Percentiles rank a stretch among this genome's conserved stretches.
Evolutionary conservation across 2,113 vertebrate genomes (phyloP).

Genomic region (Siniperca chuatsi): DNA sequence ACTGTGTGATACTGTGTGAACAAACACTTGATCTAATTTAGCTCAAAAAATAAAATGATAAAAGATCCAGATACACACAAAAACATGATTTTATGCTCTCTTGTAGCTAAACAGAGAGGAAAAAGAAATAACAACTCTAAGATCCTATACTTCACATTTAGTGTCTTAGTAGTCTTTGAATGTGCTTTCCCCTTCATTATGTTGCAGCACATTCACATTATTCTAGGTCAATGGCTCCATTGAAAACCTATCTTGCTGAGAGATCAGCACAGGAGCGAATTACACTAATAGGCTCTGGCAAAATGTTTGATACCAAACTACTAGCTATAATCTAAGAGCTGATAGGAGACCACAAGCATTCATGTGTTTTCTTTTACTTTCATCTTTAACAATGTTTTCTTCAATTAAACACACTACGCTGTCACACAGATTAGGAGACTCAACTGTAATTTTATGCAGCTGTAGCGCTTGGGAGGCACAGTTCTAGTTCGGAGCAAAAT

Average conservation of each 20-base stretch:
- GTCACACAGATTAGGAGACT: background rate
- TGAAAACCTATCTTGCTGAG: constrained; percentile 60
- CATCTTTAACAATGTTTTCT: constrained; percentile 31
- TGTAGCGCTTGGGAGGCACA: background rate
- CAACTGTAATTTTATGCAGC: background rate
- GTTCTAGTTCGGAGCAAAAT: constrained; percentile 2
- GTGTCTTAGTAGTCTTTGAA: constrained; percentile 20
- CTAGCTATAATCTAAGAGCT: constrained; percentile 45
- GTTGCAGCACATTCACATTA: constrained; percentile 55
- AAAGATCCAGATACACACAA: background rate
- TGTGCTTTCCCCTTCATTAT: constrained; percentile 56
- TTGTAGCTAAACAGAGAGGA: background rate
- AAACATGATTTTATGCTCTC: background rate
- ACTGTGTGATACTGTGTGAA: background rate
- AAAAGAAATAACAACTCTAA: background rate
- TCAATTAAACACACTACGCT: background rate
- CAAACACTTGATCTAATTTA: constrained; percentile 8
- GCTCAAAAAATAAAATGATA: background rate
- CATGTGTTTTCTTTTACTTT: constrained; percentile 30
- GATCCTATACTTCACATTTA: constrained; percentile 35
- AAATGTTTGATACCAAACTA: constrained; percentile 65
- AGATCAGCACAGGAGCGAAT: constrained; percentile 65
- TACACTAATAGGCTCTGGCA: constrained; percentile 68
- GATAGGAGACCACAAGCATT: constrained; percentile 36
- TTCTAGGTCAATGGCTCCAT: constrained; percentile 68